A percentile compares a stretch with the other conserved stretches of the same genome.
phyloP scores from a whole-genome alignment of 2,797 vertebrate genomes.

The Potorous gilbertii region DNA sequence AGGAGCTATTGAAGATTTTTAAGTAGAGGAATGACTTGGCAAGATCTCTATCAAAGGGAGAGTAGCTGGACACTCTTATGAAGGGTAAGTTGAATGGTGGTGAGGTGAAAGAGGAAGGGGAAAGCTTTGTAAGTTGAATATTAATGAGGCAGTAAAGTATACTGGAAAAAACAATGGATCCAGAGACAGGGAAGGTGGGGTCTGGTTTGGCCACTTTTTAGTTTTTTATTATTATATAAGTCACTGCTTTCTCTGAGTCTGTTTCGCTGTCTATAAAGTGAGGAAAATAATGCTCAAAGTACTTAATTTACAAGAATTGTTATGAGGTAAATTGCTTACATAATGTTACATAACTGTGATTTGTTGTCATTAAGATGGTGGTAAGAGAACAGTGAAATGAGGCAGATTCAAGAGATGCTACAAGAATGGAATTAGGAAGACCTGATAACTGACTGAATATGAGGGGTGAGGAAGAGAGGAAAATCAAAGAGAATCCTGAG shows the following conservation, averaged over 20 bases:
- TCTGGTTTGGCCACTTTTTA: background rate
- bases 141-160: background rate
- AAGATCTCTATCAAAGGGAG: background rate
- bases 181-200: background rate
- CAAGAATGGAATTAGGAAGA: background rate
- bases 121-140: background rate
- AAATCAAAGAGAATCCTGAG: background rate
- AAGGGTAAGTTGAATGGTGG: background rate
- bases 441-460: background rate
- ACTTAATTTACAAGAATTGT: background rate
- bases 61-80: background rate
- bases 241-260: background rate
- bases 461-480: background rate
- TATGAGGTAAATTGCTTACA: background rate
- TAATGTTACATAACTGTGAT: background rate
- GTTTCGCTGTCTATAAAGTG: background rate
- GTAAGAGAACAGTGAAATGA: background rate
- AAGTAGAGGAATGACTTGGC: background rate
- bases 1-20: background rate
- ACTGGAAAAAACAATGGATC: background rate
- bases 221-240: background rate
- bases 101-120: background rate
- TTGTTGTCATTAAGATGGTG: background rate
- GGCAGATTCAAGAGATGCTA: background rate
- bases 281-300: background rate